These are phyloP conservation scores for Morphnarchus princeps DNA, from an alignment of 2,113 vertebrate genomes.

Conservation along the genomic window DNA sequence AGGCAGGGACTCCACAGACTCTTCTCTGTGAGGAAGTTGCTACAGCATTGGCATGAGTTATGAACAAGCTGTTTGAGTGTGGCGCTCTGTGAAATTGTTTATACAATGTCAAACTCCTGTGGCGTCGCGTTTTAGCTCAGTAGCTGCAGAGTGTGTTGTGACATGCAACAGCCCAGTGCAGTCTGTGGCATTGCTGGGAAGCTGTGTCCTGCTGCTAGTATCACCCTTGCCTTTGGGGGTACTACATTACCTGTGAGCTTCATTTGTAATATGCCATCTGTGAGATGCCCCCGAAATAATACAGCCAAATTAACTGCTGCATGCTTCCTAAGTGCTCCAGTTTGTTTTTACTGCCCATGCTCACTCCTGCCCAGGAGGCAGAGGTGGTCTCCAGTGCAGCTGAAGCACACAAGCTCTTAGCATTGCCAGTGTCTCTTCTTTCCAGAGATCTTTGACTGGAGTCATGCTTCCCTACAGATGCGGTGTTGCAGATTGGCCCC, in stretches of 20 bases:
- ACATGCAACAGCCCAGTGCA: not conserved
- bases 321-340: not conserved
- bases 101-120: not conserved
- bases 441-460: not conserved
- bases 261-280: not conserved
- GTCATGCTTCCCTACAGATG: not conserved
- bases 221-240: not conserved
- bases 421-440: not conserved
- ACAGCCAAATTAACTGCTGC: not conserved
- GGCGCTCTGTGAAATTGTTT: not conserved
- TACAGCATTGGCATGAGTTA: not conserved
- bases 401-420: not conserved
- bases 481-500: not conserved
- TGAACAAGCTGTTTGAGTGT: not conserved
- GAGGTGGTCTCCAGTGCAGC: not conserved
- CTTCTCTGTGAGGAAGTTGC: not conserved
- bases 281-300: not conserved
- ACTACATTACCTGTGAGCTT: not conserved
- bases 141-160: not conserved
- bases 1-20: not conserved
- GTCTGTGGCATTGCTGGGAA: not conserved
- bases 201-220: accelerated
- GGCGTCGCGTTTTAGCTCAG: accelerated
- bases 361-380: not conserved
- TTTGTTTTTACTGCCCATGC: not conserved